phyloP scores from a whole-genome alignment of 2,113 vertebrate genomes.

The Phainopepla nitens region DNA sequence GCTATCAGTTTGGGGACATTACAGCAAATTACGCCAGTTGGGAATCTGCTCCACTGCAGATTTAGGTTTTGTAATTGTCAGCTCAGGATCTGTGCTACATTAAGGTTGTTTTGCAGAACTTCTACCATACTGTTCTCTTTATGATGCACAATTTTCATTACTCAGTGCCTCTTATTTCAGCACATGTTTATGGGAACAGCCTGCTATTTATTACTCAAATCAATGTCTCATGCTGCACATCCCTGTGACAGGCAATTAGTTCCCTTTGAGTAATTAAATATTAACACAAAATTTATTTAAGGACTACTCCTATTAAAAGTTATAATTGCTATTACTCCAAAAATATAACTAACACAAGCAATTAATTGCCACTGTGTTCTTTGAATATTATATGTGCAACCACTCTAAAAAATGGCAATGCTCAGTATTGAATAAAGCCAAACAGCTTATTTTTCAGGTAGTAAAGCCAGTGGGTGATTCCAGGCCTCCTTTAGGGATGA shows the following conservation, averaged over 20 bases:
- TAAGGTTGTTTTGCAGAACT: not conserved
- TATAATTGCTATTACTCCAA: not conserved
- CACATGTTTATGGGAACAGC: slow-evolving; percentile 10
- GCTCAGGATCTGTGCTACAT: not conserved
- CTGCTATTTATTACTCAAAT: slow-evolving; percentile 4
- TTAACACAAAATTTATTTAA: slow-evolving; percentile 44
- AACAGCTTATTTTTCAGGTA: not conserved
- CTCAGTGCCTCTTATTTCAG: not conserved
- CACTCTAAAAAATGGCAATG: not conserved
- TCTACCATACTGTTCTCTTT: not conserved
- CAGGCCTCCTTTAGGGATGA: not conserved
- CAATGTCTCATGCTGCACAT: not conserved
- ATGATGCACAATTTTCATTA: slow-evolving; percentile 8
- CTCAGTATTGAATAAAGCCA: not conserved
- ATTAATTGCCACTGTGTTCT: not conserved
- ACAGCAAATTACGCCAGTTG: not conserved
- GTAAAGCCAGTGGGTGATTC: not conserved
- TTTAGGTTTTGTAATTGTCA: not conserved
- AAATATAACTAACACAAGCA: not conserved
- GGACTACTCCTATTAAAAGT: not conserved
- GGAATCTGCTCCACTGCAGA: not conserved
- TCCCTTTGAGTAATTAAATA: slow-evolving; percentile 38
- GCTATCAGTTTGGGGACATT: not conserved
- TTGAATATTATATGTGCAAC: not conserved
- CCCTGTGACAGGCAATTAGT: slow-evolving; percentile 21